phyloP scores from a whole-genome alignment of 2,113 vertebrate genomes.

The Chelonoidis abingdonii region DNA sequence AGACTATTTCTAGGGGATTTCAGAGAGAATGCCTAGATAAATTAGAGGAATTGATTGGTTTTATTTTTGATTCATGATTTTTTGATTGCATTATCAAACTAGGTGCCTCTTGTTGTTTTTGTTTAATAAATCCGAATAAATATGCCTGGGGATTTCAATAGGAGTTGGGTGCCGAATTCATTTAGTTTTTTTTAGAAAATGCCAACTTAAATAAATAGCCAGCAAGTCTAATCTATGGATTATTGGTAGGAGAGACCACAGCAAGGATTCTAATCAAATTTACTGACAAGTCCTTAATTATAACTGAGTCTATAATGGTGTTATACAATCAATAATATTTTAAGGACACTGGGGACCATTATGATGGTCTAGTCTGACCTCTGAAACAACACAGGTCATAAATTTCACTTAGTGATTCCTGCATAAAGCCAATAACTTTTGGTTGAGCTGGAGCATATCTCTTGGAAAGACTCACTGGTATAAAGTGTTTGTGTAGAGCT shows the following conservation, averaged over 20 bases:
- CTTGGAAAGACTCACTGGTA: constrained; percentile 23
- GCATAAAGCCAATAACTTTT: not conserved
- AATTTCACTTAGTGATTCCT: not conserved
- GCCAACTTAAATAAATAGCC: not conserved
- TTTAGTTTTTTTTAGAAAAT: not conserved
- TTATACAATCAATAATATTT: not conserved
- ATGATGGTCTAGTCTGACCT: not conserved
- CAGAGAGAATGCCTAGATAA: not conserved
- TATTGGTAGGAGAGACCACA: constrained; percentile 29
- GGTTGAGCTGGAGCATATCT: not conserved
- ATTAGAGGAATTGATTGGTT: not conserved
- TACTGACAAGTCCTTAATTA: not conserved
- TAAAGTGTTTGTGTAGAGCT: constrained; percentile 35
- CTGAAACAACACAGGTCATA: not conserved
- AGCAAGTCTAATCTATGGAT: not conserved
- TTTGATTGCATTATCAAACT: not conserved
- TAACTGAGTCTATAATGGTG: not conserved
- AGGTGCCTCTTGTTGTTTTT: not conserved
- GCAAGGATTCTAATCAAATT: not conserved
- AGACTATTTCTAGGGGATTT: not conserved
- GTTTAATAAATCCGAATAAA: not conserved
- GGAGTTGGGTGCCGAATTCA: not conserved
- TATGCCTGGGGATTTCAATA: not conserved
- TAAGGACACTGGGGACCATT: not conserved
- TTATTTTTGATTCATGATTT: not conserved